Evolutionary conservation across 2,113 vertebrate genomes (phyloP).

Genomic region (Nesoenas mayeri): DNA sequence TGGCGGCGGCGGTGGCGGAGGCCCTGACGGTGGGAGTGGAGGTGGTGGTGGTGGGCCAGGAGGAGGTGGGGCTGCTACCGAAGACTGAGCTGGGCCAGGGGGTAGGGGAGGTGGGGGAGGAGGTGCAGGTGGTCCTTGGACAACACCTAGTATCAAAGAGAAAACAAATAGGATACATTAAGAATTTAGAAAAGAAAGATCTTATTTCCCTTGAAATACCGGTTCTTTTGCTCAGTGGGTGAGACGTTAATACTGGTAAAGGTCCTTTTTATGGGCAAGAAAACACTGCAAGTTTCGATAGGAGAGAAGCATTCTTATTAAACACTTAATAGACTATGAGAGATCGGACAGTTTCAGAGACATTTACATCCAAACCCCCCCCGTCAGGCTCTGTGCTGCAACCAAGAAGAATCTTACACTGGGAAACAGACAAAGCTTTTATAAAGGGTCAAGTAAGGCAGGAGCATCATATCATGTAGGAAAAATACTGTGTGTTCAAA

Average conservation of each 20-base stretch:
- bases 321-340: background rate
- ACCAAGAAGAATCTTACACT: background rate
- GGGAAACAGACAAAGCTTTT: background rate
- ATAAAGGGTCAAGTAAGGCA: background rate
- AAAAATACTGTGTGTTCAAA: background rate
- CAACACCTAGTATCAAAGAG: conserved; percentile 76
- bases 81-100: conserved; percentile 80
- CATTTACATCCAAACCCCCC: background rate
- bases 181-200: background rate
- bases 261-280: background rate
- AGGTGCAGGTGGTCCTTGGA: conserved; percentile 81
- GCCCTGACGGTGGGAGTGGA: conserved; percentile 74
- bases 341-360: background rate
- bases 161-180: background rate
- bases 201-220: background rate
- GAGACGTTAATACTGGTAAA: background rate
- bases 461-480: background rate
- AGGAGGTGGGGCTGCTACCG: conserved; percentile 74
- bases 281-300: background rate
- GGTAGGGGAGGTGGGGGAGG: conserved; percentile 89
- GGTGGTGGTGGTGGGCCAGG: conserved; percentile 79
- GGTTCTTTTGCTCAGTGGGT: background rate
- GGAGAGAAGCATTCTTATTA: background rate
- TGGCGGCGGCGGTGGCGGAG: conserved; percentile 75
- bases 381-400: conserved; percentile 3